A percentile compares a stretch with the other conserved stretches of the same genome.
These are phyloP conservation scores for Aldrovandia affinis DNA, from an alignment of 2,797 vertebrate genomes.

Conservation along the genomic window DNA sequence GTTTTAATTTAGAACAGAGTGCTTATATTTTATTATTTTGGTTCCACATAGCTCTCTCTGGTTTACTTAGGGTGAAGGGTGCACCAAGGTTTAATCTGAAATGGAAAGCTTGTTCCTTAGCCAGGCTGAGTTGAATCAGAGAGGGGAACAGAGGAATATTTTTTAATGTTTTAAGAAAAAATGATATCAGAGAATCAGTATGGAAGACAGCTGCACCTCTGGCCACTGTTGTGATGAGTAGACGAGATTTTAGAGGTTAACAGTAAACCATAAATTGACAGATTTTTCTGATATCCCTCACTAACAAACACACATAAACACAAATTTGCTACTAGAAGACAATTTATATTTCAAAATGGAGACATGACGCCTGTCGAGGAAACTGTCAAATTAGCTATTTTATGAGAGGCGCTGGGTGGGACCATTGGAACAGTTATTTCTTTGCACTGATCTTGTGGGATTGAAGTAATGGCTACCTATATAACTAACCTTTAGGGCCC, in stretches of 20 bases:
- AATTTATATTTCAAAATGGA: too few relatives aligned
- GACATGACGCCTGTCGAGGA: too few relatives aligned
- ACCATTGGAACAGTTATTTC: neutral
- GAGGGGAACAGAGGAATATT: neutral
- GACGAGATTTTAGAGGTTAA: too few relatives aligned
- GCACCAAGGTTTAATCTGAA: neutral
- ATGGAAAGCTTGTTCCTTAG: neutral
- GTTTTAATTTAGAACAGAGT: neutral
- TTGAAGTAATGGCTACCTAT: slow-evolving; percentile 45
- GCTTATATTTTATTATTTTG: neutral
- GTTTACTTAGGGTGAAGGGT: neutral
- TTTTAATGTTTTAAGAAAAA: neutral
- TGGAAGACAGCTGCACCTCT: too few relatives aligned
- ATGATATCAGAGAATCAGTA: too few relatives aligned
- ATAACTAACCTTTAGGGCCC: slow-evolving; percentile 67
- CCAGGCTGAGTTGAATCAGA: neutral
- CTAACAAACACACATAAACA: too few relatives aligned
- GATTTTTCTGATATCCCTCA: too few relatives aligned
- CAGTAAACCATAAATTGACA: too few relatives aligned
- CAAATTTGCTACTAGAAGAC: too few relatives aligned
- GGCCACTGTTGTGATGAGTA: too few relatives aligned
- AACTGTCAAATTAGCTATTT: too few relatives aligned
- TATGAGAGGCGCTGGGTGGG: too few relatives aligned
- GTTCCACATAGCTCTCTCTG: neutral
- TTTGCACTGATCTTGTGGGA: slow-evolving; percentile 33